A percentile compares a stretch with the other conserved stretches of the same genome.
Evolutionary conservation across 2,888 invertebrate species (phyloP).

Genomic region (Cryptus viduatorius): DNA sequence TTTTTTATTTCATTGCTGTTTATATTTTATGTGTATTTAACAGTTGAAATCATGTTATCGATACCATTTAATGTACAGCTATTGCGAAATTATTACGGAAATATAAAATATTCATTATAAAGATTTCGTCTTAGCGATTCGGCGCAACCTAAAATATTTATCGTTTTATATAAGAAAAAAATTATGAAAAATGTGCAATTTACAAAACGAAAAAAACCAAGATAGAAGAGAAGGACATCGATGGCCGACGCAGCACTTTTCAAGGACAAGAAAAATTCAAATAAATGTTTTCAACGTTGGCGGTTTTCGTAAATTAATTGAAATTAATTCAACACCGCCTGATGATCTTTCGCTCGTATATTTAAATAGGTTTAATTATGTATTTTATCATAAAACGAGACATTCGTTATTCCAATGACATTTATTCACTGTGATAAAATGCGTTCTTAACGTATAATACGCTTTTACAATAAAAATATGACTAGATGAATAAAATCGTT

Average conservation of each 20-base stretch:
- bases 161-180: too few relatives aligned
- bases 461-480: constrained; percentile 37
- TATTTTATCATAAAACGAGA: neutral
- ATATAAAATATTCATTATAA: constrained; percentile 51
- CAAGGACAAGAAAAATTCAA: too few relatives aligned
- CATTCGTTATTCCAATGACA: constrained; percentile 58
- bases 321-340: too few relatives aligned
- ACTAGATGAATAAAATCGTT: constrained; percentile 46
- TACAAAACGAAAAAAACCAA: too few relatives aligned
- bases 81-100: constrained; percentile 49
- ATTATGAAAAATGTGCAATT: too few relatives aligned
- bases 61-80: constrained; percentile 52
- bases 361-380: too few relatives aligned
- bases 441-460: constrained; percentile 29
- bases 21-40: constrained; percentile 41
- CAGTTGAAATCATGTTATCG: constrained; percentile 20
- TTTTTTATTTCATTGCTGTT: neutral
- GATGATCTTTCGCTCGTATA: too few relatives aligned
- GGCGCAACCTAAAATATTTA: too few relatives aligned
- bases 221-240: neutral
- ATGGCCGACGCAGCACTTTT: neutral
- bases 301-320: too few relatives aligned
- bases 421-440: constrained; percentile 61
- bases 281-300: neutral
- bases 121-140: neutral